Conservation (phyloP, 37 sponge, comb jelly and placozoan species). For the Theonella swinhoei region DNA sequence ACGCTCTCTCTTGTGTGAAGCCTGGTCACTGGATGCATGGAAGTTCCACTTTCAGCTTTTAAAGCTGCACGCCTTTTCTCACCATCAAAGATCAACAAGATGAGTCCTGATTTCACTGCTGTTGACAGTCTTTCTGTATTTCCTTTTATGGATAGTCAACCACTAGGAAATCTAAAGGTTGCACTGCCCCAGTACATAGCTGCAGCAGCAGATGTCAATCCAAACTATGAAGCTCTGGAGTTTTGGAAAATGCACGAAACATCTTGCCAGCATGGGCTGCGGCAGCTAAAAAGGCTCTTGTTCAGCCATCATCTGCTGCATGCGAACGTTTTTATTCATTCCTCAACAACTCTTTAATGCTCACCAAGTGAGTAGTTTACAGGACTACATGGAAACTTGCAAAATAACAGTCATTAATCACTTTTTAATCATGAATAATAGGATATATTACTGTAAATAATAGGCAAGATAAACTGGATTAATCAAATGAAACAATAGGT, state of each 20-base stretch:
- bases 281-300: constrained; percentile 20
- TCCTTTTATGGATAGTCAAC: background rate
- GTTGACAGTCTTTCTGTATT: constrained; percentile 11
- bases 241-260: background rate
- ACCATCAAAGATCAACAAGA: constrained; percentile 8
- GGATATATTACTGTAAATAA: too few relatives aligned
- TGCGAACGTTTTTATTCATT: constrained; percentile 18
- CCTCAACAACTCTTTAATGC: constrained; percentile 16
- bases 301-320: constrained; percentile 44
- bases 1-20: constrained; percentile 12
- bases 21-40: constrained; percentile 8
- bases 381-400: constrained; percentile 43
- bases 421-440: too few relatives aligned
- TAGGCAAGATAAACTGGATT: too few relatives aligned
- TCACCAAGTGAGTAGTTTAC: constrained; percentile 18
- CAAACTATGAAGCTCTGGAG: background rate
- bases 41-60: constrained; percentile 13
- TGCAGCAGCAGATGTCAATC: background rate
- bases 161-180: background rate
- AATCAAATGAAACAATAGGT: too few relatives aligned
- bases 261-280: constrained; percentile 1
- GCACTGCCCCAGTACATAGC: background rate
- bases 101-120: background rate
- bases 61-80: constrained; percentile 11
- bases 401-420: constrained; percentile 6